Base-by-base conservation (phyloP, 64 coral and sea anemone species). In the Porites australiensis region DNA sequence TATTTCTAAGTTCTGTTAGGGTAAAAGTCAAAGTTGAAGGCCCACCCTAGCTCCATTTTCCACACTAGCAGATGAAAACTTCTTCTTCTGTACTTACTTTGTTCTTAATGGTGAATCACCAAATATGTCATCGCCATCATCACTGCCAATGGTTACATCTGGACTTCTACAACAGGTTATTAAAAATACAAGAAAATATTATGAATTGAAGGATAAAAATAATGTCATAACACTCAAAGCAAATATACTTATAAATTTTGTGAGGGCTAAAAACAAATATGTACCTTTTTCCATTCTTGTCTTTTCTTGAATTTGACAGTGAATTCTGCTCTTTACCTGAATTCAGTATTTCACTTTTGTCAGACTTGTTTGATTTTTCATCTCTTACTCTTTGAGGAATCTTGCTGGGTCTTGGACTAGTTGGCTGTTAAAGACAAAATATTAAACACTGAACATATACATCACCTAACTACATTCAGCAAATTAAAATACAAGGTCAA, bases 71-170 rank as follows among this genome's bases (percentile, higher is more conserved):
- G 27, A 37, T 37, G 27, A 37, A 37, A 37, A 37, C 27, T 37
- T 37, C 27, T 37, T 0, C 1, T 0, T 0, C 13, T 7, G 16
- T 13, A 87, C 82, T 90, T 22, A 87, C 70, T 58, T 87, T 86
- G 74, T 50, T 55, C 93, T 94, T 57, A 82, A 61, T 15, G 87
- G 74, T 6, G 90, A 90, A 13, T 97, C 95, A 20, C 79, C 91
- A 97, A 97, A 97, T 23, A 97, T 97, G 50, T 97, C 95, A 51
- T 97, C 95, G 58, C 82, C 92, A 88, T 94, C 92, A 91, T 97
- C 95, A 63, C 95, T 97, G 13, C 88, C 95, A 77, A 97, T 90
- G 66, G 95, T 97, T 60, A 86, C 86, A 67, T 97, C 95, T 55
- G 95, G 95, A 80, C 95, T 97, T 84, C 95, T 96, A 58, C 55